These are phyloP conservation scores for Matsumyia berberina DNA, from an alignment of 2,888 invertebrate species.

Conservation along the genomic window DNA sequence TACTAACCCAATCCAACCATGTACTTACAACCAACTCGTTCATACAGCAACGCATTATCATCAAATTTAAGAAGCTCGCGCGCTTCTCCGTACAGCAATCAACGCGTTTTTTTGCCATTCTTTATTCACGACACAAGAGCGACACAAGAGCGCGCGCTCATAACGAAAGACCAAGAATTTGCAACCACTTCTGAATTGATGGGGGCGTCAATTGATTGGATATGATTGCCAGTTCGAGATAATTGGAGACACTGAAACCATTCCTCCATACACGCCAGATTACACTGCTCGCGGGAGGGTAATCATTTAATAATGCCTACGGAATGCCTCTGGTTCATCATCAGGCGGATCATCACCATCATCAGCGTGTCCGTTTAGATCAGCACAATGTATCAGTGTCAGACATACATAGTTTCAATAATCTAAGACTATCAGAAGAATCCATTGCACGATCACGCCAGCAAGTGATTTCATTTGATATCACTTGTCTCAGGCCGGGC, in stretches of 20 bases:
- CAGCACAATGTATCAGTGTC: conserved; percentile 62
- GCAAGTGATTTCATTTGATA: conserved; percentile 74
- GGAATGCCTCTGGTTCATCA: conserved; percentile 71
- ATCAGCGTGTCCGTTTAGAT: conserved; percentile 54
- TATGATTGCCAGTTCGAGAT: conserved; percentile 76
- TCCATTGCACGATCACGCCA: conserved; percentile 74
- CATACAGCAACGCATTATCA: conserved; percentile 60
- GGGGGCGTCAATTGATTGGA: conserved; percentile 76
- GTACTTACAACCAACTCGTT: conserved; percentile 5
- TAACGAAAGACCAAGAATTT: conserved; percentile 31
- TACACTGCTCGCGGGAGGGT: conserved; percentile 54
- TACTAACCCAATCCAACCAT: too few species aligned
- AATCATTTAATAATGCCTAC: conserved; percentile 74
- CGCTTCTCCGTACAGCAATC: conserved; percentile 7
- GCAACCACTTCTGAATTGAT: conserved; percentile 60
- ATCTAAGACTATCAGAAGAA: conserved; percentile 74
- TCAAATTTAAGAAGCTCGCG: conserved; percentile 49
- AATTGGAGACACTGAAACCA: conserved; percentile 72
- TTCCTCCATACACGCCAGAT: conserved; percentile 44
- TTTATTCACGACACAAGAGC: conserved; percentile 17
- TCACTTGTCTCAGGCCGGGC: conserved; percentile 52
- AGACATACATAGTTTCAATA: conserved; percentile 76
- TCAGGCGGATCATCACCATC: conserved; percentile 65
- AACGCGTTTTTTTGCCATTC: conserved; percentile 33
- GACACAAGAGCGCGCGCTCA: too few species aligned